Evolutionary conservation across 1,140 invertebrate genomes (phyloP), one percentile per base, ranked within the genome.

Genomic region (Drosophila auraria): DNA sequence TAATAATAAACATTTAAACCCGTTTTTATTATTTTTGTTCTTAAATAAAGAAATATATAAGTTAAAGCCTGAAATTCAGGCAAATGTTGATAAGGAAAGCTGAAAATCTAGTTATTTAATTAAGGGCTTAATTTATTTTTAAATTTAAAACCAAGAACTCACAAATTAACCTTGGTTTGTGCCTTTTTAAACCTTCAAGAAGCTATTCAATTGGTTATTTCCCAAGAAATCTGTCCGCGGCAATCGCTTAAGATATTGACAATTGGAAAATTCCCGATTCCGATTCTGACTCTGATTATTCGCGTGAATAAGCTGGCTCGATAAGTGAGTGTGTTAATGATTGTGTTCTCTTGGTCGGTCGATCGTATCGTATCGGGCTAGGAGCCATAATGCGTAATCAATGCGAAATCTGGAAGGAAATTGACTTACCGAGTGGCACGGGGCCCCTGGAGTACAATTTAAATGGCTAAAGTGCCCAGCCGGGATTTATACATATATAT

Each of bases 361-460:
- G 12, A 5, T 38, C 42, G 23, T 23, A 12, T 65, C 60, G 23
- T 36, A 36, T 36, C 33, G 9, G 17, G 8, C 33, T 36, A 33
- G 33, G 27, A 17, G 30, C 44, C 65, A 65, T 38, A 65, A 38
- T 38, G 27, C 15, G n/a, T 27, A 72, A 60, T 70, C 45, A 40
- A 6, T 40, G 27, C 44, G 36, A 60, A 27, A 51, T 50, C 27
- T 57, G 44, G n/a, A 40, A 57, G 38, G 65, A 71, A 71, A 51
- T 73, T 6, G 44, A 36, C 63, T 56, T 56, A 23, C 9, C 15
- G 14, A n/a, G 6, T 57, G 54, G 20, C 54, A 57, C 54, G 36
- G 62, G 36, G 23, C 62, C 11, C 5, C 3, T 2, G 6, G 33
- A 8, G 33, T 66, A 27, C 62, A 40, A 69, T 66, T 50, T 30